Conservation (phyloP, 2,888 invertebrate species). For the Caenorhabditis doughertyi region DNA sequence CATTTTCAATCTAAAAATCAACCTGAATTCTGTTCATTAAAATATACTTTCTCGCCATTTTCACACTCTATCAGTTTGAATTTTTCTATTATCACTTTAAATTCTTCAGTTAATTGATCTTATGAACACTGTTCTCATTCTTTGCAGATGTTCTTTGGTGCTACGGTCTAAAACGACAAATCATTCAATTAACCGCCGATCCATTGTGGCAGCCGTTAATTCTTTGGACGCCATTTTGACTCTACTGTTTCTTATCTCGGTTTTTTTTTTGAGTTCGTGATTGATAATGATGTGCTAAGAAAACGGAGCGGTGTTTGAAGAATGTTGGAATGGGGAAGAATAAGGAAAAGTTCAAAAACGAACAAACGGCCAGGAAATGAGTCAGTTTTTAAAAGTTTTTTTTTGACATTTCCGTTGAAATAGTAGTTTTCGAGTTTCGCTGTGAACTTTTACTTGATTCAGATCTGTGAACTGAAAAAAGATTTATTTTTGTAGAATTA, state of each 20-base stretch:
- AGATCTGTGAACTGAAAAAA: too few species aligned
- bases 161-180: neutral
- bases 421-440: too few species aligned
- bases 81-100: neutral
- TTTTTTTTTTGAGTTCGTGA: too few species aligned
- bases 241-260: neutral
- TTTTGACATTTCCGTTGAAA: too few species aligned
- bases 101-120: conserved; percentile 3
- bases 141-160: neutral
- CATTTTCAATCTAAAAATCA: too few species aligned
- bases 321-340: neutral
- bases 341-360: neutral
- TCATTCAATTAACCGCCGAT: neutral
- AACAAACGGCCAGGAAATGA: too few species aligned
- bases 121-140: conserved; percentile 12
- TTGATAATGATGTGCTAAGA: neutral
- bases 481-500: too few species aligned
- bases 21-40: too few species aligned
- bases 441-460: too few species aligned
- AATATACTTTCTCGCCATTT: neutral
- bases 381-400: too few species aligned
- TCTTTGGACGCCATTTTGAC: neutral
- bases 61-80: neutral
- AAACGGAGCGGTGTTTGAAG: too few species aligned
- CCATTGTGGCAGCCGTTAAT: conserved; percentile 16